Evolutionary conservation across 2,797 vertebrate genomes (phyloP), one percentile per base, ranked within the genome.

Genomic region (Cheirogaleus major): DNA sequence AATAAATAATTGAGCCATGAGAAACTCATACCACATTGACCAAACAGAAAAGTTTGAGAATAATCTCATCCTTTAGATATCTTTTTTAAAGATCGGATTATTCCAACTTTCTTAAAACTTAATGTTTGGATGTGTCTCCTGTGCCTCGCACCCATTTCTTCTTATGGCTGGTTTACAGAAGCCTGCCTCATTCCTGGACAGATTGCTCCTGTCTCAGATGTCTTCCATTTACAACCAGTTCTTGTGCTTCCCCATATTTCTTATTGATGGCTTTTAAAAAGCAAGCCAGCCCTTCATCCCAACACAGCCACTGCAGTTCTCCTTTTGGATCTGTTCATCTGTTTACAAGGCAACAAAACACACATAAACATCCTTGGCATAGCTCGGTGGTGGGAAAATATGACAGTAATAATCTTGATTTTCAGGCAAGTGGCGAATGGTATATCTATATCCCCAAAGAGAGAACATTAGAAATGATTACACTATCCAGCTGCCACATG

Each of bases 271-370:
- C 82, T 94, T 93, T 95, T 95, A 80, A 91, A 79, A 96, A 89
- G 38, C 83, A 80, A 94, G 69, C n/a, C 87, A 97, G 55, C 41
- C 38, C 78, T 88, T 96, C 15, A 85, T 73, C 78, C 88, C 32
- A 89, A 32, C 92, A 48, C 20, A 96, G 73, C 23, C 92, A 38
- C 55, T 13, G 27, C 69, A 89, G 65, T 97, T 97, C 61, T 91
- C 81, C 41, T 89, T 89, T 79, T 86, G 10, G 9, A 96, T 93
- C 15, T 89, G 38, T 89, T 97, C 85, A 89, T 96, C 35, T 67
- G 72, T 97, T 98, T 98, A 95, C 78, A 97, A 97, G 92, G 84
- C 93, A 98, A 96, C 43, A 76, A 97, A 98, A 82, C 43, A 89
- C 48, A 97, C 50, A 97, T 88, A 97, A 98, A 94, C 38, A 80